Base-by-base conservation (phyloP, 2,888 invertebrate genomes). In the Phlogophora meticulosa region DNA sequence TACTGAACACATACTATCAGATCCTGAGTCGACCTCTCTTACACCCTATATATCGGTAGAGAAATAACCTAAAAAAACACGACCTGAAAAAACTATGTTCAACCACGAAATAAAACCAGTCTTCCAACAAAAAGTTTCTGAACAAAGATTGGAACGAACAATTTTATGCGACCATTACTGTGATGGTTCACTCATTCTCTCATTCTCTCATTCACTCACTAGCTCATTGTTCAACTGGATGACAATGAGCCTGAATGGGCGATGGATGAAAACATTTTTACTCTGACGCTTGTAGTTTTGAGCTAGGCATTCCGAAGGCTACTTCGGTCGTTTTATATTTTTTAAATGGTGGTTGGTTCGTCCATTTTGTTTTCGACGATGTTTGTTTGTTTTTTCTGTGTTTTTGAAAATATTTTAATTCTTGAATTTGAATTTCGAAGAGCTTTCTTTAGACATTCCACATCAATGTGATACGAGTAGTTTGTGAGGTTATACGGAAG, bases 171-270 rank as follows among this genome's bases (percentile, higher is more conserved):
- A 74, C 80, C 82, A 85, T 83, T 84, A 85, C 77, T 61, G 62
- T 60, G 68, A 78, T 75, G 67, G 79, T 63, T 56, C 58, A 66
- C 61, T 76, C 63, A 56, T 71, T 72, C 57, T 10, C 61, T 76
- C 63, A 56, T 71, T 72, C 57, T 10, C 52, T 72, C 72, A 51
- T 61, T 72, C 77, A 45, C 43, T 81, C 69, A 78, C 81, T 82
- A 84, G 45, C 57, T 76, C 70, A 81, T 84, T 85, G 85, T 85
- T 80, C 85, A 82, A 65, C 71, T 79, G 66, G 48, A 65, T 22
- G 72, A 76, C 81, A 85, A 78, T 81, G 78, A 74, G 51, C 38
- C 32, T 45, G 74, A 73, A 76, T 62, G 51, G 61, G 7, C 32
- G 67, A 58, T 42, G 67, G 62, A 68, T 80, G 55, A 61, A 75